These are phyloP conservation scores for Apotomis betuletana DNA, from an alignment of 2,888 invertebrate species.

Conservation along the genomic window DNA sequence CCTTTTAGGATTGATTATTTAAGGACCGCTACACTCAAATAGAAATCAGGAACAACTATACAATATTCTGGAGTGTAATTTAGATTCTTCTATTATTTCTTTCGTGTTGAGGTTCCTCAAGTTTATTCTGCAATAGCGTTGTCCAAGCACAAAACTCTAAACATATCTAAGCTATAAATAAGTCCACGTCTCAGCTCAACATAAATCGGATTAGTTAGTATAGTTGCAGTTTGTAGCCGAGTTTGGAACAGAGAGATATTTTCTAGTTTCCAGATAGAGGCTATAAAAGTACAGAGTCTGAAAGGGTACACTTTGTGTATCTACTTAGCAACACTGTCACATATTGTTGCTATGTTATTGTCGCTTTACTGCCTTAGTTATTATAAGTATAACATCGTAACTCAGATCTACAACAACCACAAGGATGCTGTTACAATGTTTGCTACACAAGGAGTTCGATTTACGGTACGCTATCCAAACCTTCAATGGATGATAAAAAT, in stretches of 20 bases:
- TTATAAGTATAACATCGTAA: conserved; percentile 30
- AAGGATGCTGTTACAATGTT: conserved; percentile 35
- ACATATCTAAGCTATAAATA: background rate
- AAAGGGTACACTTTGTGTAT: conserved; percentile 32
- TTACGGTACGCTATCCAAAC: conserved; percentile 20
- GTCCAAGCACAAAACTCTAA: background rate
- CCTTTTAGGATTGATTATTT: too few relatives aligned
- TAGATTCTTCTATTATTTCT: too few relatives aligned
- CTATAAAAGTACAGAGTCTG: conserved; percentile 32
- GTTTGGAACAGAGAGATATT: conserved; percentile 9
- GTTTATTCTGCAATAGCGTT: background rate
- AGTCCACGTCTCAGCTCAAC: background rate
- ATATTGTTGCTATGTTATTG: conserved; percentile 29
- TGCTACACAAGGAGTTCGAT: conserved; percentile 12
- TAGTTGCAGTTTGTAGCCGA: conserved; percentile 4
- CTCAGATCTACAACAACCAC: conserved; percentile 38
- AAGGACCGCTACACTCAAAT: too few relatives aligned
- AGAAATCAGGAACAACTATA: too few relatives aligned
- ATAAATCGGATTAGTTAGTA: background rate
- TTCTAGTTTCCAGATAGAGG: conserved; percentile 25
- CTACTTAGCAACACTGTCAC: conserved; percentile 33
- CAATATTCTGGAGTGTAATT: too few relatives aligned
- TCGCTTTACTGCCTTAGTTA: conserved; percentile 29
- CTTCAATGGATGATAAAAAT: conserved; percentile 16
- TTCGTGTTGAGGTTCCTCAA: too few relatives aligned